Percentiles rank a stretch among this genome's conserved stretches.
Evolutionary conservation across 2,888 invertebrate genomes (phyloP).

Genomic region (Acanthacorydalis orientalis): DNA sequence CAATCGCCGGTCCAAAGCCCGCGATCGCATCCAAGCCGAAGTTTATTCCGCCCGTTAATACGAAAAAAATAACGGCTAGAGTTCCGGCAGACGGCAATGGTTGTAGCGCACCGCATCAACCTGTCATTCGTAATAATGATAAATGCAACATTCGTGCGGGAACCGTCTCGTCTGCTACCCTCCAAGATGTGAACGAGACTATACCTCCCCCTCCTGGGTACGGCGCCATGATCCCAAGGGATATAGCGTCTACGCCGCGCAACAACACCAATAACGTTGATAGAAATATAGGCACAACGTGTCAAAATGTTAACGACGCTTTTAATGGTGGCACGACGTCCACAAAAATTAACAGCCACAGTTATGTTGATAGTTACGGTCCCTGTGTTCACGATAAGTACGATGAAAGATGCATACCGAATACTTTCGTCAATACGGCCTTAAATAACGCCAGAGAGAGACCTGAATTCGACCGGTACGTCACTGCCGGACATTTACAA

Average conservation of each 20-base stretch:
- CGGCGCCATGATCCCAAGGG: too few relatives aligned
- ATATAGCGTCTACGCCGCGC: not conserved
- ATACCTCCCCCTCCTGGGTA: too few relatives aligned
- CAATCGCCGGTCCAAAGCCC: conserved; percentile 20
- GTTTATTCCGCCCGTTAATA: conserved; percentile 26
- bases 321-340: not conserved
- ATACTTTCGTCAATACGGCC: not conserved
- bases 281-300: not conserved
- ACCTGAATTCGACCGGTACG: too few relatives aligned
- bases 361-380: not conserved
- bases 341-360: not conserved
- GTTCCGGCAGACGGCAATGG: too few relatives aligned
- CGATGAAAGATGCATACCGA: not conserved
- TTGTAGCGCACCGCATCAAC: not conserved
- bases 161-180: not conserved
- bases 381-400: not conserved
- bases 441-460: too few relatives aligned
- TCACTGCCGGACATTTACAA: too few relatives aligned
- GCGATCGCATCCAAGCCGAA: conserved; percentile 25
- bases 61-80: conserved; percentile 10
- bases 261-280: not conserved
- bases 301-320: not conserved
- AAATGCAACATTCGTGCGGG: not conserved
- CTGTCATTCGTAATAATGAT: not conserved
- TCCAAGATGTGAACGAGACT: too few relatives aligned